These are phyloP conservation scores for Bombycilla garrulus DNA, from an alignment of 2,113 vertebrate genomes.

Conservation along the genomic window DNA sequence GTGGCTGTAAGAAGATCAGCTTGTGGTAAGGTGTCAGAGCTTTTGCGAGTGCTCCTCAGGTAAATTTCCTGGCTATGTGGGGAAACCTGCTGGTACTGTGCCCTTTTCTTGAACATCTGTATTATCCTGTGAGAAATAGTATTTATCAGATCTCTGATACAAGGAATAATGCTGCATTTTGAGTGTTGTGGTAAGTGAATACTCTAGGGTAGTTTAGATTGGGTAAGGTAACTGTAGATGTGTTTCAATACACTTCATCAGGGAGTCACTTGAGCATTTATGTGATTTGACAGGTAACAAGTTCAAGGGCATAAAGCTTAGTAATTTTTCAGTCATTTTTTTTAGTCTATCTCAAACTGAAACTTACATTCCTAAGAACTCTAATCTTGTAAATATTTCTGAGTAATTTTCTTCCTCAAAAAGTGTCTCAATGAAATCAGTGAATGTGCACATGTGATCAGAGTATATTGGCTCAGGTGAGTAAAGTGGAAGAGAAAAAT, in stretches of 20 bases:
- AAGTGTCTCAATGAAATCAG: not conserved
- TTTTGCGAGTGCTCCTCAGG: not conserved
- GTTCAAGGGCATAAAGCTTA: not conserved
- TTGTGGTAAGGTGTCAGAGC: not conserved
- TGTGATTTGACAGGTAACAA: not conserved
- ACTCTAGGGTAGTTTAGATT: not conserved
- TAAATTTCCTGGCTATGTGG: not conserved
- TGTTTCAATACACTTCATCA: not conserved
- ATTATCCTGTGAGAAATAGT: not conserved
- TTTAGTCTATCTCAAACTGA: not conserved
- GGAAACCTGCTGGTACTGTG: not conserved
- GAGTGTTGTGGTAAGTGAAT: not conserved
- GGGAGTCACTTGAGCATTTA: not conserved
- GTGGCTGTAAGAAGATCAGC: not conserved
- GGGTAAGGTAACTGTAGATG: not conserved
- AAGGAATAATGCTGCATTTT: not conserved
- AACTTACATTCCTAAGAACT: not conserved
- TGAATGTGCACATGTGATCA: rapidly evolving
- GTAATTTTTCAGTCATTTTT: not conserved
- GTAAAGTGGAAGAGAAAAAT: not conserved
- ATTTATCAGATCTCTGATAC: not conserved
- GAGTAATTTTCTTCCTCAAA: not conserved
- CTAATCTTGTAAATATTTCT: not conserved
- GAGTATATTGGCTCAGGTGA: not conserved
- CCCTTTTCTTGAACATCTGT: not conserved